A percentile compares a stretch with the other conserved stretches of the same genome.
These are phyloP conservation scores for Rhea americana DNA, from an alignment of 2,113 vertebrate genomes.

Conservation along the genomic window DNA sequence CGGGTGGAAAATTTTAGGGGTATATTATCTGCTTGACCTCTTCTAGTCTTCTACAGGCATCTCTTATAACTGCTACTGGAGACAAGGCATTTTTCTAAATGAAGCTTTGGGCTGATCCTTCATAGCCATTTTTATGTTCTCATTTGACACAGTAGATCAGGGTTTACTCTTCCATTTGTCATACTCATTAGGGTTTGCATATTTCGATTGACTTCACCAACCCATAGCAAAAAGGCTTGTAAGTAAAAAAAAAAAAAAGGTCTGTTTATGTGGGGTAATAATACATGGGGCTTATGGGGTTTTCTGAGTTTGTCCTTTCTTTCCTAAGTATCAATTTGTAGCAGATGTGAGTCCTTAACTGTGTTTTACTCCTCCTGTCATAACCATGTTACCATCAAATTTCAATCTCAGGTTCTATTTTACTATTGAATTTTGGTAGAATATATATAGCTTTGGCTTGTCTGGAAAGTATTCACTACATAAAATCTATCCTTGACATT, in stretches of 20 bases:
- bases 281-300: rapidly evolving
- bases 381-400: neutral
- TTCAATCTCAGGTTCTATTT: neutral
- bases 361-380: neutral
- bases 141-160: neutral
- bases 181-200: neutral
- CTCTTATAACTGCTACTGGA: neutral
- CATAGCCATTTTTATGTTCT: neutral
- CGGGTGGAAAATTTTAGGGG: neutral
- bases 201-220: neutral
- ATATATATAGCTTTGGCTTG: neutral
- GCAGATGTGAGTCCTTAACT: neutral
- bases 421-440: neutral
- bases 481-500: neutral
- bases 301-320: neutral
- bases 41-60: neutral
- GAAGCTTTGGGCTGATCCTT: neutral
- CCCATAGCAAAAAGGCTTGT: neutral
- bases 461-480: neutral
- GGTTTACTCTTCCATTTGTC: neutral
- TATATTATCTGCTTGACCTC: neutral
- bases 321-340: neutral
- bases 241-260: neutral
- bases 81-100: neutral
- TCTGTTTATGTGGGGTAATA: neutral